phyloP scores from a whole-genome alignment of 1,140 invertebrate species.

The Aplysia californica region DNA sequence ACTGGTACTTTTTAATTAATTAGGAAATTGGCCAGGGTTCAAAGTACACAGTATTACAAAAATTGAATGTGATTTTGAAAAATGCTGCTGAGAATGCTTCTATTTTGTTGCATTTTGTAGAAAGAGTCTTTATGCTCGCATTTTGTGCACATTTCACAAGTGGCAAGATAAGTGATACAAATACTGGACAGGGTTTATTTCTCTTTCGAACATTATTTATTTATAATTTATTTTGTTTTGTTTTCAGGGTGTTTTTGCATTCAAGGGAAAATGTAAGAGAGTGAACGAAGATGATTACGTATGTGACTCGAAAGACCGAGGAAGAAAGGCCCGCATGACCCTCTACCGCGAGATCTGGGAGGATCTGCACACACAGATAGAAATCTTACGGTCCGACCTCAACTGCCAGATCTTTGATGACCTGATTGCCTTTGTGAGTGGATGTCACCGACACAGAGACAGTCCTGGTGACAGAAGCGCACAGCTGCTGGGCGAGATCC shows the following conservation, averaged over 20 bases:
- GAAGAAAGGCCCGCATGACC: neutral
- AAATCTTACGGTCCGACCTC: slow-evolving; percentile 54
- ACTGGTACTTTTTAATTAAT: no score
- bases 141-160: no score
- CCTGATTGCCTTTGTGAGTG: slow-evolving; percentile 48
- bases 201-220: no score
- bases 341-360: neutral
- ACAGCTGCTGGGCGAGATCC: slow-evolving; percentile 44
- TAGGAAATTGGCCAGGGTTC: no score
- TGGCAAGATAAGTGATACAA: no score
- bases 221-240: no score
- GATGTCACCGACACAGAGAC: slow-evolving; percentile 29
- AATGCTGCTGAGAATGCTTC: no score
- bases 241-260: slow-evolving; percentile 51
- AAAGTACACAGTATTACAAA: no score
- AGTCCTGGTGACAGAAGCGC: neutral
- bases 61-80: no score
- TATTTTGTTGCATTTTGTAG: no score
- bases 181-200: no score
- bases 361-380: slow-evolving; percentile 15
- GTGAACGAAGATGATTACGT: slow-evolving; percentile 35
- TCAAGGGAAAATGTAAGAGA: slow-evolving; percentile 46
- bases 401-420: slow-evolving; percentile 63
- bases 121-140: no score
- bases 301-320: neutral